These are phyloP conservation scores for Plectropomus leopardus DNA, from an alignment of 2,113 vertebrate genomes.

Conservation along the genomic window DNA sequence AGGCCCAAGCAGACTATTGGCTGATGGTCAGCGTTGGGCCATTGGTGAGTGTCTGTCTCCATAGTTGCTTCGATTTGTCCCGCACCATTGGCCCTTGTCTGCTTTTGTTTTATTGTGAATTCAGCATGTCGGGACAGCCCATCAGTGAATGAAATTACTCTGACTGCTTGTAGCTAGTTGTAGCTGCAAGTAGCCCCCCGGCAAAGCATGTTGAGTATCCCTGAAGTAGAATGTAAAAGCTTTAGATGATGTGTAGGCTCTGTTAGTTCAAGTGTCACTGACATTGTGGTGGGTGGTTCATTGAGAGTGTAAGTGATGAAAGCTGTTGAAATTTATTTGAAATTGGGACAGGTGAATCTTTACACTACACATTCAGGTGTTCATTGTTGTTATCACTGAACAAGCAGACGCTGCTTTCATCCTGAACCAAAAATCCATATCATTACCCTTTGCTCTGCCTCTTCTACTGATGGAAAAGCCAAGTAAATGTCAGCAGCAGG, in stretches of 20 bases:
- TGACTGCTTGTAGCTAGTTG: no score
- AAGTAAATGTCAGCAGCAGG: conserved; percentile 39
- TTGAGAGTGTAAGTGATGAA: neutral
- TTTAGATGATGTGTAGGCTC: neutral
- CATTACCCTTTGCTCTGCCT: conserved; percentile 41
- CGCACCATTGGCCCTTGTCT: no score
- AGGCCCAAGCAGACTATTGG: no score
- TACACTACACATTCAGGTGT: conserved; percentile 3
- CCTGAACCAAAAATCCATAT: conserved; percentile 38
- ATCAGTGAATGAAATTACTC: no score
- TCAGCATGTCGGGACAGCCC: no score
- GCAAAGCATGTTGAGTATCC: no score
- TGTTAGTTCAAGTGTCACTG: neutral
- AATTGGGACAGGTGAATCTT: neutral
- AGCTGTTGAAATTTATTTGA: neutral
- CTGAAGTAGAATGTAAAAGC: neutral
- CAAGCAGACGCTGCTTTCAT: conserved; percentile 41
- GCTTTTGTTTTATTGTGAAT: no score
- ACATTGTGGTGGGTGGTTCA: neutral
- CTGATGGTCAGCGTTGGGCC: no score
- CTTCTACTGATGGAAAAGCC: conserved; percentile 26
- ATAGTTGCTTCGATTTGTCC: no score
- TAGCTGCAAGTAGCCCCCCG: no score
- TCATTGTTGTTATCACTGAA: conserved; percentile 3
- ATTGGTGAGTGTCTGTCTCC: no score